Conservation (phyloP, 2,113 vertebrate species). For the Trochalopteron elliotii region DNA sequence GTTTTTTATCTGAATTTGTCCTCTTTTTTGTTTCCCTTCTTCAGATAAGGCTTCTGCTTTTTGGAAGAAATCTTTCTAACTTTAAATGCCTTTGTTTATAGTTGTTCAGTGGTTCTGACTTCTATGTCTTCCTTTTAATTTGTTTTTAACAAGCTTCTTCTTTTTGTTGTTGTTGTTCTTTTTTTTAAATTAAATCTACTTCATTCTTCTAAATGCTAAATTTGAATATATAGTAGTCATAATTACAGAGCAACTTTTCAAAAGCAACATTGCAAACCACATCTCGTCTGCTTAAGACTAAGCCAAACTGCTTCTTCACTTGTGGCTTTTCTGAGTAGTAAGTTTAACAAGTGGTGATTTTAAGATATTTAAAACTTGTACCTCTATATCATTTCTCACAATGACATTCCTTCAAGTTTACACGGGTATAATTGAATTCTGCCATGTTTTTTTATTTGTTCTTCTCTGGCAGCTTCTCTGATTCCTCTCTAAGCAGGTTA, state of each 20-base stretch:
- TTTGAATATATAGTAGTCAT: slow-evolving; percentile 26
- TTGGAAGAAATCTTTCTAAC: not conserved
- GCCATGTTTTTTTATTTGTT: not conserved
- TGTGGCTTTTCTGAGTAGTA: slow-evolving; percentile 40
- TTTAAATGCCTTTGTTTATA: not conserved
- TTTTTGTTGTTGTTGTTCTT: not conserved
- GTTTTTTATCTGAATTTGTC: not conserved
- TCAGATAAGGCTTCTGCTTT: not conserved
- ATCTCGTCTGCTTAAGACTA: not conserved
- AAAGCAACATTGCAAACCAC: slow-evolving; percentile 23
- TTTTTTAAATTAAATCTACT: slow-evolving; percentile 1
- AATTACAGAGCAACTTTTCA: slow-evolving; percentile 42
- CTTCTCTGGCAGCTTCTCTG: not conserved
- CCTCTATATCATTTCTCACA: not conserved
- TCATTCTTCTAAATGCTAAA: slow-evolving; percentile 34
- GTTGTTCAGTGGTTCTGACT: not conserved
- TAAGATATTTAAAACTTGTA: slow-evolving; percentile 43
- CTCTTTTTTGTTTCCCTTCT: not conserved
- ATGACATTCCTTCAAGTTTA: not conserved
- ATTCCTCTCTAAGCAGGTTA: not conserved
- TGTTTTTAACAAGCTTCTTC: slow-evolving; percentile 15
- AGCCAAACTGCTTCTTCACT: slow-evolving; percentile 1
- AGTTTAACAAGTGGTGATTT: slow-evolving; percentile 30
- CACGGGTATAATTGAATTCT: not conserved
- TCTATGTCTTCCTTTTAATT: slow-evolving; percentile 27